Percentiles rank a stretch among this genome's conserved stretches.
These are phyloP conservation scores for Peromyscus aztecus DNA, from an alignment of 2,797 vertebrate genomes.

Conservation along the genomic window DNA sequence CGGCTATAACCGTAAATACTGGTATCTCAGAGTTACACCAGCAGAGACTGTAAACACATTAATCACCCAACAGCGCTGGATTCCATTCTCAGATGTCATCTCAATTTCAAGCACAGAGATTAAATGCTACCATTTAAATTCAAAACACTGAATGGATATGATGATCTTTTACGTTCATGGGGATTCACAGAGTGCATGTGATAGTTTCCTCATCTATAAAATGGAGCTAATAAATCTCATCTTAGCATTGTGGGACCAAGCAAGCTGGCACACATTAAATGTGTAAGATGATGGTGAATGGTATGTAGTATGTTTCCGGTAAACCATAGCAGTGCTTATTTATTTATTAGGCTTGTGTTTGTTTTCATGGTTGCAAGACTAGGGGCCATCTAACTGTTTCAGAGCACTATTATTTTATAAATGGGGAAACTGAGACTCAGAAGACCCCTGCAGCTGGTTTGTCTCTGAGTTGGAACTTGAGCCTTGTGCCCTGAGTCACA, in stretches of 20 bases:
- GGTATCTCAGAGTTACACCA: conserved; percentile 54
- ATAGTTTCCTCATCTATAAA: conserved; percentile 44
- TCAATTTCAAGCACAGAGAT: conserved; percentile 67
- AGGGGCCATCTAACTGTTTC: background rate
- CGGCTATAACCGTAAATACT: conserved; percentile 75
- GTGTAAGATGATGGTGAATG: background rate
- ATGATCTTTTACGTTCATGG: conserved; percentile 46
- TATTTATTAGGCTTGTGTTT: background rate
- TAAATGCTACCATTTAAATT: conserved; percentile 71
- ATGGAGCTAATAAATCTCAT: background rate
- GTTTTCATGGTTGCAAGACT: background rate
- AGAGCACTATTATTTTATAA: background rate
- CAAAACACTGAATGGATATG: conserved; percentile 35
- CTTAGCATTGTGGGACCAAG: background rate
- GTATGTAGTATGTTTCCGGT: background rate
- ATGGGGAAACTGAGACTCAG: background rate
- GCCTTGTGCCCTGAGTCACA: background rate
- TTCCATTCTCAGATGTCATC: conserved; percentile 74
- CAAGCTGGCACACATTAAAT: background rate
- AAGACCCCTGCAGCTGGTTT: background rate
- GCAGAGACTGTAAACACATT: conserved; percentile 76
- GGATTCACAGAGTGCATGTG: background rate
- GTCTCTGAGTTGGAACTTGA: background rate
- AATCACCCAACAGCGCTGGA: conserved; percentile 64
- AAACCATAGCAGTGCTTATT: background rate